These are phyloP conservation scores for Phalacrocorax brasilianus DNA, from an alignment of 2,113 vertebrate species.

Conservation along the genomic window DNA sequence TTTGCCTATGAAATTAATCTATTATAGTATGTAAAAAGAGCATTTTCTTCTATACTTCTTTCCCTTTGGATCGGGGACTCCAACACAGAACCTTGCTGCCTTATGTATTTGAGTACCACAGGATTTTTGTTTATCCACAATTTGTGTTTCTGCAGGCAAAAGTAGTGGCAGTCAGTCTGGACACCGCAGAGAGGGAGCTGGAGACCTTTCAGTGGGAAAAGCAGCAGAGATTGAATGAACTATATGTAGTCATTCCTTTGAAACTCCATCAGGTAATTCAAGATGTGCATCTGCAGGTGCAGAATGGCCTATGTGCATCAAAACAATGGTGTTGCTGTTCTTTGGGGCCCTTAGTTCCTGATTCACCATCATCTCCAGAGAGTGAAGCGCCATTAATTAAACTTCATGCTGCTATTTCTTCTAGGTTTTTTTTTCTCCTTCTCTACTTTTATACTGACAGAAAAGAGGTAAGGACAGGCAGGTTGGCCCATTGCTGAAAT, in stretches of 20 bases:
- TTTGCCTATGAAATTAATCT: background rate
- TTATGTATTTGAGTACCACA: background rate
- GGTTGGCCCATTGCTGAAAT: background rate
- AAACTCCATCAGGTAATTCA: slow-evolving; percentile 88
- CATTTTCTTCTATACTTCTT: background rate
- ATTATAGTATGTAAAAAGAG: background rate
- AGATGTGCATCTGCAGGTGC: background rate
- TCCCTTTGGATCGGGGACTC: background rate
- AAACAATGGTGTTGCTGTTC: background rate
- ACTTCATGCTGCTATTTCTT: background rate
- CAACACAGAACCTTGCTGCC: background rate
- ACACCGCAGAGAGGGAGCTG: slow-evolving; percentile 74
- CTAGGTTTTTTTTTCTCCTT: background rate
- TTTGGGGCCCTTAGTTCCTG: background rate
- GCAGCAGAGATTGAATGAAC: slow-evolving; percentile 86
- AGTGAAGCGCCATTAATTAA: background rate
- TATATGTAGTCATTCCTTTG: slow-evolving; percentile 86
- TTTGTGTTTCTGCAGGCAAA: slow-evolving; percentile 76
- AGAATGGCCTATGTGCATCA: background rate
- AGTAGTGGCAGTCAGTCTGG: slow-evolving; percentile 69
- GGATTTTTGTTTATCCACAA: background rate
- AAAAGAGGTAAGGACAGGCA: background rate
- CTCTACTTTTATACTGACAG: background rate
- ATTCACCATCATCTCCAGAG: background rate
- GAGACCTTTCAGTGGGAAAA: slow-evolving; percentile 88